Evolutionary conservation across 2,797 vertebrate species (phyloP).

Genomic region (Spinus olivaceus): DNA sequence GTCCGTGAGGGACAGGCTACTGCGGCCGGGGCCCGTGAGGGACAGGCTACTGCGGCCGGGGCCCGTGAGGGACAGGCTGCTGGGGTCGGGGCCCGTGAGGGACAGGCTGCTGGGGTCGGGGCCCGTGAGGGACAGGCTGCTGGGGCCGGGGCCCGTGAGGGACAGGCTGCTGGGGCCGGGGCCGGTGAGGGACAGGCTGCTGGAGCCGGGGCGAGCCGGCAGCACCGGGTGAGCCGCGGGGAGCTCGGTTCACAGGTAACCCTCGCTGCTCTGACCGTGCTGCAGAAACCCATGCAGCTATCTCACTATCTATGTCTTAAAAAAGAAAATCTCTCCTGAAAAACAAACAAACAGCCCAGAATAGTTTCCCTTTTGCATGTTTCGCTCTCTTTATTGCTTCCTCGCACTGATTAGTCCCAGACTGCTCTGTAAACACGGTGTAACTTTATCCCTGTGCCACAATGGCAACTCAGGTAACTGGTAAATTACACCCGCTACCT

Average conservation of each 20-base stretch:
- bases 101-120: not conserved
- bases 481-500: not conserved
- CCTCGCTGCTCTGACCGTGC: not conserved
- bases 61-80: no score
- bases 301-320: rapidly evolving
- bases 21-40: no score
- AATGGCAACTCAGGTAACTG: not conserved
- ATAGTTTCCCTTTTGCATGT: not conserved
- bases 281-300: not conserved
- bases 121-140: no score
- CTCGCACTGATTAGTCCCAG: not conserved
- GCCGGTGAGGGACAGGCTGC: not conserved
- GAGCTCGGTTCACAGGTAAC: not conserved
- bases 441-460: not conserved
- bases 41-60: no score
- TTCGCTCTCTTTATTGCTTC: not conserved
- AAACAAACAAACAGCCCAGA: not conserved
- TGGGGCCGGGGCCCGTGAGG: no score
- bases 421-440: not conserved
- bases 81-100: not conserved
- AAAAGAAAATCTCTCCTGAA: no score
- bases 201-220: not conserved
- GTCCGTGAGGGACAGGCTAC: no score
- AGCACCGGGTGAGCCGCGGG: not conserved
- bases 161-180: no score